phyloP scores from a whole-genome alignment of 2,888 invertebrate species.

The Conops quadrifasciatus region DNA sequence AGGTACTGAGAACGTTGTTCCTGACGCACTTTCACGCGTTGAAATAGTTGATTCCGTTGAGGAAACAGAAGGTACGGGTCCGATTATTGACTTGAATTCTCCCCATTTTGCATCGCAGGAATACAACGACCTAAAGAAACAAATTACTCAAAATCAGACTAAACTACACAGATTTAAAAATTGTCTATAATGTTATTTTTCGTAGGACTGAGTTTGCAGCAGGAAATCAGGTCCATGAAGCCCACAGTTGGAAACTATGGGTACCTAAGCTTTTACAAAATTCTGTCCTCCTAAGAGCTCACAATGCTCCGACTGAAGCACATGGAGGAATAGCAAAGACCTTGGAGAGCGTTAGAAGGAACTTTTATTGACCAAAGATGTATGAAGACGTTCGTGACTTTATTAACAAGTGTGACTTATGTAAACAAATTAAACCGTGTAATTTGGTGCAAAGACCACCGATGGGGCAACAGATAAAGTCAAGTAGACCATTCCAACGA shows the following conservation, averaged over 20 bases:
- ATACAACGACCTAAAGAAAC: neutral
- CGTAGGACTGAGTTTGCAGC: slow-evolving; percentile 67
- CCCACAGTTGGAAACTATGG: slow-evolving; percentile 21
- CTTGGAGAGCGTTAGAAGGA: slow-evolving; percentile 5
- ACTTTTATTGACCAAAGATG: slow-evolving; percentile 30
- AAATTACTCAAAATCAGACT: neutral
- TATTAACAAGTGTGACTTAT: slow-evolving; percentile 12
- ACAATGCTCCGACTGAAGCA: neutral
- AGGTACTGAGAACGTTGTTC: slow-evolving; percentile 12
- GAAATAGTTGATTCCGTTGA: neutral
- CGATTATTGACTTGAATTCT: neutral
- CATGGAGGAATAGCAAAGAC: slow-evolving; percentile 22
- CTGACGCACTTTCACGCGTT: slow-evolving; percentile 12
- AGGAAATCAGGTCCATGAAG: slow-evolving; percentile 64
- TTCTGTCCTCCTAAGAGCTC: neutral
- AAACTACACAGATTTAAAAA: slow-evolving; percentile 4
- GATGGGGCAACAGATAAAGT: slow-evolving; percentile 4
- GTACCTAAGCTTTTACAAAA: neutral
- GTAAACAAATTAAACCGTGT: slow-evolving; percentile 13
- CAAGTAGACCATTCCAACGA: slow-evolving; percentile 26
- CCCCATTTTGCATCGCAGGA: neutral
- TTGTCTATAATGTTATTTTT: neutral
- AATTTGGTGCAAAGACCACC: slow-evolving; percentile 7
- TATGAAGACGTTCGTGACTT: slow-evolving; percentile 4
- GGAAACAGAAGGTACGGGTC: neutral